A percentile compares a stretch with the other conserved stretches of the same genome.
Evolutionary conservation across 2,113 vertebrate species (phyloP).

Genomic region (Strigops habroptila): DNA sequence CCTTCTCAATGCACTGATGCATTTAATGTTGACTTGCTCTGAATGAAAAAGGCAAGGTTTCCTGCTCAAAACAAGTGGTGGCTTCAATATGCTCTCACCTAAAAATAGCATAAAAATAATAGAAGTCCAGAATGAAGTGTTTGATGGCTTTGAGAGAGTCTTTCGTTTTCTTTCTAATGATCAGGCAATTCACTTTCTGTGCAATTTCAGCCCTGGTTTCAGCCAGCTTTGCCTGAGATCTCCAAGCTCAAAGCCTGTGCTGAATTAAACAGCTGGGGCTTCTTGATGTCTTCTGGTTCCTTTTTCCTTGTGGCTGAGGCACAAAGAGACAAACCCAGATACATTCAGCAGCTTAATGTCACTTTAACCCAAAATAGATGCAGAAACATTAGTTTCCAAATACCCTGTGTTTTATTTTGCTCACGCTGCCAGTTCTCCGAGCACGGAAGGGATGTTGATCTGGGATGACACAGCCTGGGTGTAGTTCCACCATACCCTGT

Average conservation of each 20-base stretch:
- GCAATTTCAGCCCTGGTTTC: background rate
- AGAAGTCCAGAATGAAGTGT: background rate
- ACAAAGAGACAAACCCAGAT: background rate
- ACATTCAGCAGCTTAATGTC: background rate
- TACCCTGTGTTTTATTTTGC: background rate
- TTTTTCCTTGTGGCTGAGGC: background rate
- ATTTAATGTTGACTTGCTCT: background rate
- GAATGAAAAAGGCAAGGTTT: background rate
- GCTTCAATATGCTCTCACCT: background rate
- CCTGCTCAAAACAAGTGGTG: background rate
- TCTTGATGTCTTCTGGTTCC: background rate
- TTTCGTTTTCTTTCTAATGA: background rate
- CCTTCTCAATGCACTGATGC: background rate
- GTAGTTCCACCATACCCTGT: background rate
- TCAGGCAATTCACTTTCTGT: background rate
- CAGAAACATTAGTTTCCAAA: background rate
- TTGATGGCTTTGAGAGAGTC: background rate
- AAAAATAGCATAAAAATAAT: background rate
- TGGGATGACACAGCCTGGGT: background rate
- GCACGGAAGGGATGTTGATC: background rate
- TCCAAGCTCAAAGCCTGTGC: background rate
- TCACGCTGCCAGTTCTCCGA: background rate
- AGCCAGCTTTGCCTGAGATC: background rate
- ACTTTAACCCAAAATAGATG: background rate
- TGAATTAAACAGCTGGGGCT: background rate